Conservation (phyloP, 2,113 vertebrate species). For the Plecturocebus donacophilus region DNA sequence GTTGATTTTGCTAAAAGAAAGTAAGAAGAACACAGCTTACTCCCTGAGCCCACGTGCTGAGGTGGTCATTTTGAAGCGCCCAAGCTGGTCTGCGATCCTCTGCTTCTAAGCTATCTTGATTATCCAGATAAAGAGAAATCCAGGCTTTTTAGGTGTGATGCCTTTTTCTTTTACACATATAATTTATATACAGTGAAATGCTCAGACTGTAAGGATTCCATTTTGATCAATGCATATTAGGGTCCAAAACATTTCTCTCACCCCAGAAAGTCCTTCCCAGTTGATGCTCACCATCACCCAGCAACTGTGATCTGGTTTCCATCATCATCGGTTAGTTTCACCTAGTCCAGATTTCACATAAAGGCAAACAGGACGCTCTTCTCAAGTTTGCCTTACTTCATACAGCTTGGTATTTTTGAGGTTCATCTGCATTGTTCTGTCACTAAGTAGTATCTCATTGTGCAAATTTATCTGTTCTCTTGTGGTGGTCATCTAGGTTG, state of each 20-base stretch:
- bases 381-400: neutral
- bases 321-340: neutral
- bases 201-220: neutral
- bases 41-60: constrained; percentile 2
- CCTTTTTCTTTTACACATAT: neutral
- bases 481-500: neutral
- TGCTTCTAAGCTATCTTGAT: neutral
- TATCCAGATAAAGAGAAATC: neutral
- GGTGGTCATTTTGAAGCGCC: neutral
- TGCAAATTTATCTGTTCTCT: neutral
- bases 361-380: neutral
- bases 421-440: neutral
- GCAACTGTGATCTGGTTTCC: neutral
- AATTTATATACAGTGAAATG: neutral
- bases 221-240: neutral
- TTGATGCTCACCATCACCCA: neutral
- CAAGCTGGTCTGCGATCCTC: neutral
- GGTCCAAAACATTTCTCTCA: neutral
- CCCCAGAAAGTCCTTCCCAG: neutral
- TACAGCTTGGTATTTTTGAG: neutral
- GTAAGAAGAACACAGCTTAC: constrained; percentile 50
- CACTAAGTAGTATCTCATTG: neutral
- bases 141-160: neutral
- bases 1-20: constrained; percentile 74
- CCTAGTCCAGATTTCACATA: neutral